Conservation (phyloP, 2,113 vertebrate genomes). For the Forbesichthys papilliferus region DNA sequence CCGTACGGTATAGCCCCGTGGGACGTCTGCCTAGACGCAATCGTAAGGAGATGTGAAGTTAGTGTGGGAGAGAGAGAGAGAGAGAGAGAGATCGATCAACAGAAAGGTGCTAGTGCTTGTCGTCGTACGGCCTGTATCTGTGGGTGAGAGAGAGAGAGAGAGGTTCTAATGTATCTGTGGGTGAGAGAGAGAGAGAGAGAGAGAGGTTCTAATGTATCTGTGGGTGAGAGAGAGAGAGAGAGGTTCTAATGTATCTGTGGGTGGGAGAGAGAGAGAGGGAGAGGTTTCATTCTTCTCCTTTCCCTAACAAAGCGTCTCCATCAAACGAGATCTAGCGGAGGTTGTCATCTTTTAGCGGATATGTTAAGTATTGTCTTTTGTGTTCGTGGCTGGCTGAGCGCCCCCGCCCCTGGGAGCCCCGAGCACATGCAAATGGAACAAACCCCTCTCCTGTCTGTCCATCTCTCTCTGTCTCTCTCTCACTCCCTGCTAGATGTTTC, state of each 20-base stretch:
- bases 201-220: too few relatives aligned
- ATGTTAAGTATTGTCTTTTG: constrained; percentile 99
- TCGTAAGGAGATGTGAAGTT: constrained; percentile 85
- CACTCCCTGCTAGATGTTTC: background rate
- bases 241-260: constrained; percentile 88
- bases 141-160: background rate
- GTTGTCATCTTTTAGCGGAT: constrained; percentile 99
- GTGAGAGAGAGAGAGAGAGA: too few relatives aligned
- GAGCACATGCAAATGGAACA: constrained; percentile 95
- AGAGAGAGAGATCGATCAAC: too few relatives aligned
- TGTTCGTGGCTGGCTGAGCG: constrained; percentile 86
- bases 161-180: too few relatives aligned
- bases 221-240: constrained; percentile 29
- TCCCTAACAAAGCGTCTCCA: constrained; percentile 87
- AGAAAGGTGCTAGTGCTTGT: too few relatives aligned
- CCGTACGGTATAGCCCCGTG: constrained; percentile 76
- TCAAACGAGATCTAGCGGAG: constrained; percentile 93
- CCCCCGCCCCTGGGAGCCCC: constrained; percentile 87
- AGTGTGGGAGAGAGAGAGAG: constrained; percentile 49
- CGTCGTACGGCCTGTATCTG: too few relatives aligned
- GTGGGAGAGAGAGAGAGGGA: constrained; percentile 47
- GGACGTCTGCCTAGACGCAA: constrained; percentile 69
- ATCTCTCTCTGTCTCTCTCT: constrained; percentile 42
- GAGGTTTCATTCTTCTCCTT: constrained; percentile 82
- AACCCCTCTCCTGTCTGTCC: constrained; percentile 85